phyloP scores from a whole-genome alignment of 2,888 invertebrate species.

The Subacronicta megacephala region DNA sequence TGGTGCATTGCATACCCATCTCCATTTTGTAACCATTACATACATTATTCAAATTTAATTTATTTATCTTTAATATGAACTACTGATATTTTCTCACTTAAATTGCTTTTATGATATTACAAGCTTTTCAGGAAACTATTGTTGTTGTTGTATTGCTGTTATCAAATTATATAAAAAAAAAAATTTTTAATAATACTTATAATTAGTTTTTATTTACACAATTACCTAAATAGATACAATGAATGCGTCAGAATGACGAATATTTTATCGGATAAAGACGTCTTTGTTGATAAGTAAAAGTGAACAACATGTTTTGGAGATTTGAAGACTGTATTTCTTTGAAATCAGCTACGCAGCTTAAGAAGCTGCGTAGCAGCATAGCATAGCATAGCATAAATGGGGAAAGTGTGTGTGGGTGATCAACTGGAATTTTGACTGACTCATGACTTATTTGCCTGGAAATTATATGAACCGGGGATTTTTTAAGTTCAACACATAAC shows the following conservation, averaged over 20 bases:
- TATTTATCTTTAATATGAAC: no score
- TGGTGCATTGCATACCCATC: no score
- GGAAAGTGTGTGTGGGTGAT: slow-evolving; percentile 25
- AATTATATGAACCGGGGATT: not conserved
- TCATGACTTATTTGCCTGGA: slow-evolving; percentile 3
- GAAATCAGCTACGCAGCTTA: no score
- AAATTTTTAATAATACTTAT: no score
- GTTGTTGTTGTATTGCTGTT: no score
- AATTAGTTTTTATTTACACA: slow-evolving; percentile 2
- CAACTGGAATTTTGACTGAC: slow-evolving; percentile 9
- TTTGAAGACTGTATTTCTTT: slow-evolving; percentile 11
- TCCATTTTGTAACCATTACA: no score
- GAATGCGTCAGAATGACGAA: slow-evolving; percentile 26
- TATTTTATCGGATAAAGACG: slow-evolving; percentile 26
- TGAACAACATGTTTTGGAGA: slow-evolving; percentile 31
- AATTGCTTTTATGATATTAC: no score
- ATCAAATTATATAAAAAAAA: no score
- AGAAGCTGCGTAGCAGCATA: no score
- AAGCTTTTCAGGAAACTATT: not conserved
- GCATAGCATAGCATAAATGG: no score
- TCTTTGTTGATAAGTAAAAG: slow-evolving; percentile 14
- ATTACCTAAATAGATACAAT: slow-evolving; percentile 9
- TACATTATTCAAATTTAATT: no score
- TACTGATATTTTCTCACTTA: no score
- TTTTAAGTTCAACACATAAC: not conserved